Percentiles rank a stretch among this genome's conserved stretches.
Conservation (phyloP, 1,140 invertebrate genomes). For the Platyscapa corneri region DNA sequence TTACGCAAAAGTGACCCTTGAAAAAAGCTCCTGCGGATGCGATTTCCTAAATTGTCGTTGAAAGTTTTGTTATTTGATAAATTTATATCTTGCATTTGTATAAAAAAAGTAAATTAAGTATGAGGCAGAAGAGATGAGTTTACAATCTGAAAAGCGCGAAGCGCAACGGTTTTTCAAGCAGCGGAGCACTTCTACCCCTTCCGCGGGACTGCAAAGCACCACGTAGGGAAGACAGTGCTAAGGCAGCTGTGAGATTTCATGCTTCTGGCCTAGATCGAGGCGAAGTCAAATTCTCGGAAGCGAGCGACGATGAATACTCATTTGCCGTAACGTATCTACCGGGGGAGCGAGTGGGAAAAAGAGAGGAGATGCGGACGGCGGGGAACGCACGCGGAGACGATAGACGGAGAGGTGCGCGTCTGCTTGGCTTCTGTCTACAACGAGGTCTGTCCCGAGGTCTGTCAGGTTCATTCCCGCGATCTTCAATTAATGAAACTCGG, state of each 20-base stretch:
- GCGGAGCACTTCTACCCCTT: neutral
- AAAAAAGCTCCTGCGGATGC: too few relatives aligned
- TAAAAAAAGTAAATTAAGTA: too few relatives aligned
- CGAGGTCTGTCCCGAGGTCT: conserved; percentile 62
- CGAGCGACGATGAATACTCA: conserved; percentile 54
- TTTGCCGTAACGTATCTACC: conserved; percentile 41
- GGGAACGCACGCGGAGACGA: conserved; percentile 38
- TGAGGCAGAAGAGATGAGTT: too few relatives aligned
- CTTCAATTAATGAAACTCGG: conserved; percentile 76
- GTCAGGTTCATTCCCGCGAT: conserved; percentile 73
- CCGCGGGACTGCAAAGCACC: too few relatives aligned
- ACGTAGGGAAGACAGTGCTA: neutral
- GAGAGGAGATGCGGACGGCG: conserved; percentile 45
- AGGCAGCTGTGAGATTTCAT: neutral
- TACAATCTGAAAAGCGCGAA: too few relatives aligned
- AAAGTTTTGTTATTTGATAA: too few relatives aligned
- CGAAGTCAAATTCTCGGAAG: conserved; percentile 72
- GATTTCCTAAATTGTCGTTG: too few relatives aligned
- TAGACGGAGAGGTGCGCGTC: conserved; percentile 48
- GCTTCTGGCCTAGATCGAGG: conserved; percentile 71
- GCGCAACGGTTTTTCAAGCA: neutral
- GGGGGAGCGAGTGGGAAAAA: conserved; percentile 51
- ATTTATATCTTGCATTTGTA: too few relatives aligned
- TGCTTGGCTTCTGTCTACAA: conserved; percentile 68
- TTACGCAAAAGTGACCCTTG: too few relatives aligned